Evolutionary conservation across 2,113 vertebrate species (phyloP).

Genomic region (Cranoglanis bouderius): DNA sequence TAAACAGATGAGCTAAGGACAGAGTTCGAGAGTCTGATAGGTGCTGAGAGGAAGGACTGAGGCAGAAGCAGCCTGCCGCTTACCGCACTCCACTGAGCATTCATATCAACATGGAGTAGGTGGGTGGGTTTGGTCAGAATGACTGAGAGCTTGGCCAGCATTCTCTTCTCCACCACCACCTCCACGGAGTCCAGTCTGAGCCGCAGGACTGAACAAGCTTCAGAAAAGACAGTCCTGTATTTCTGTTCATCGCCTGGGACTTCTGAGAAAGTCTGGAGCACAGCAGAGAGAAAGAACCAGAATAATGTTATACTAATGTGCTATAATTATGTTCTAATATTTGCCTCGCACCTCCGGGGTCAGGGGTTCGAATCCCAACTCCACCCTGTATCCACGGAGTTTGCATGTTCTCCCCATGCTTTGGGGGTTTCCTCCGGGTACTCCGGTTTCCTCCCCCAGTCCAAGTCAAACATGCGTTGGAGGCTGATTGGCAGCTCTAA

Average conservation of each 20-base stretch:
- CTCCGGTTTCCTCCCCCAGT: no score
- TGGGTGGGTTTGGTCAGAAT: neutral
- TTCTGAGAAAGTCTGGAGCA: neutral
- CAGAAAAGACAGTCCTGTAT: neutral
- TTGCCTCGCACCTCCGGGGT: no score
- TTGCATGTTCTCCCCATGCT: no score
- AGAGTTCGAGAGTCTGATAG: neutral
- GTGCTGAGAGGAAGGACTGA: neutral
- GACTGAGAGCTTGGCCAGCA: neutral
- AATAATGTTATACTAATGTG: neutral
- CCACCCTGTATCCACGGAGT: no score
- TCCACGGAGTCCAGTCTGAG: neutral
- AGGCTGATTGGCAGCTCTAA: no score
- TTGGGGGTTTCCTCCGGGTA: no score
- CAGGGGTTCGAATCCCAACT: no score
- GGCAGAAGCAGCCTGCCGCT: neutral
- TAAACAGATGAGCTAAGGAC: neutral
- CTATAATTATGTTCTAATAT: no score
- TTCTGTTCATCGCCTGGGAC: neutral
- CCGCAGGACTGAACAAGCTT: neutral
- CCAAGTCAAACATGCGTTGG: no score
- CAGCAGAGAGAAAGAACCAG: neutral
- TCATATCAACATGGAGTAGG: neutral
- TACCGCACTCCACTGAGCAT: neutral
- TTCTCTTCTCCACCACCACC: neutral